Conservation (phyloP, 2,113 vertebrate species). For the Vulpes lagopus region DNA sequence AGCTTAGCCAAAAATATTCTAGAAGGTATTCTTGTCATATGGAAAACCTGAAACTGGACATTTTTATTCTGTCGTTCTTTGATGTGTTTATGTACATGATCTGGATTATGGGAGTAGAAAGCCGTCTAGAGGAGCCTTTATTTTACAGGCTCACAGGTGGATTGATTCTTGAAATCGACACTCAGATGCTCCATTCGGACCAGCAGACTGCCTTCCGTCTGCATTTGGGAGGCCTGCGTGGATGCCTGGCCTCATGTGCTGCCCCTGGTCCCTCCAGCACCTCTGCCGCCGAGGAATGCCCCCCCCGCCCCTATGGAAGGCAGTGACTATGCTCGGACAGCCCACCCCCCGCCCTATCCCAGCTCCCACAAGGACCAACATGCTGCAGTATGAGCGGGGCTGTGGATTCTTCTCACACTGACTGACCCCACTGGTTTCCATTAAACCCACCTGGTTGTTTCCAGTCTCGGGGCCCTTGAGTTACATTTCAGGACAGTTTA, state of each 20-base stretch:
- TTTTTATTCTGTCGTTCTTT: accelerated
- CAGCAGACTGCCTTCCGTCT: not conserved
- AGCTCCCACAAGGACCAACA: not conserved
- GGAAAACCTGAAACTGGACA: not conserved
- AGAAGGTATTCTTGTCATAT: not conserved
- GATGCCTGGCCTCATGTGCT: accelerated
- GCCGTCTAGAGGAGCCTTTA: not conserved
- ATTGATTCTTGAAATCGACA: accelerated
- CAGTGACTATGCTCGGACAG: accelerated
- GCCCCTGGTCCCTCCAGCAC: not conserved
- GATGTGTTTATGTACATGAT: accelerated
- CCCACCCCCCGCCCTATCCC: too few species aligned
- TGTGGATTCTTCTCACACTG: accelerated
- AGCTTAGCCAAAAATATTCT: not conserved
- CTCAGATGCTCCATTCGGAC: not conserved
- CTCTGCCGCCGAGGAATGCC: too few species aligned
- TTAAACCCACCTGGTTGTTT: accelerated
- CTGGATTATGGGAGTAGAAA: not conserved
- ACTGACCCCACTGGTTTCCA: accelerated
- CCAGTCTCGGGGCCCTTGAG: not conserved
- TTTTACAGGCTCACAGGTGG: not conserved
- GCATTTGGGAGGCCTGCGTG: accelerated
- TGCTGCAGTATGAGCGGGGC: accelerated
- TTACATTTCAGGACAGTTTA: accelerated
- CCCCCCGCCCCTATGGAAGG: too few species aligned